Conservation (phyloP, 2,113 vertebrate genomes). For the Nibea albiflora region DNA sequence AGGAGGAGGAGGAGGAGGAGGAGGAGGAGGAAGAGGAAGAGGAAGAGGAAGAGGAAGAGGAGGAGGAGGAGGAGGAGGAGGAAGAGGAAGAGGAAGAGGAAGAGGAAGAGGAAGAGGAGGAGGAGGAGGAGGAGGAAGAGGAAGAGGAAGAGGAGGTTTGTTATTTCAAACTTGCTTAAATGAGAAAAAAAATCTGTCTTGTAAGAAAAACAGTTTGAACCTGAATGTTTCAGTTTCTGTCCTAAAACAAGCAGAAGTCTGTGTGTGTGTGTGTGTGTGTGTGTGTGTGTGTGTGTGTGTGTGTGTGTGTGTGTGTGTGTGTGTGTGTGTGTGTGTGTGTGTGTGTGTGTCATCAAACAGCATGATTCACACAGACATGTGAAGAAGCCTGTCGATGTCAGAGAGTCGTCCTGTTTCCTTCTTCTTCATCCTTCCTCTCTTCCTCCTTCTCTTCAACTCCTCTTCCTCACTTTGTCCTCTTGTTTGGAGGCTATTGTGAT, state of each 20-base stretch:
- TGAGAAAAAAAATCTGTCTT: not conserved
- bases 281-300: no score
- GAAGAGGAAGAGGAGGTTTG: not conserved
- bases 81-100: not conserved
- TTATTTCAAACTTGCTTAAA: not conserved
- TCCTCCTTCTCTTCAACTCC: not conserved
- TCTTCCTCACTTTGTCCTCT: not conserved
- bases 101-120: not conserved
- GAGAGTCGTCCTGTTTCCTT: constrained; percentile 14
- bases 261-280: no score
- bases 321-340: not conserved
- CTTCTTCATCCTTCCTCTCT: not conserved
- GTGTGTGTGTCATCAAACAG: constrained; percentile 34
- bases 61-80: not conserved
- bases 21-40: not conserved
- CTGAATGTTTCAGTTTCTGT: not conserved
- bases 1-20: no score
- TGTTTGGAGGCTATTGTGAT: constrained; percentile 5
- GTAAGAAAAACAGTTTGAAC: constrained; percentile 5
- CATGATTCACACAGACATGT: constrained; percentile 36
- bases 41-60: not conserved
- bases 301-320: not conserved
- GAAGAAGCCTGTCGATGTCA: not conserved
- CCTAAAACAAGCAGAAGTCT: no score
- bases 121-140: not conserved